Conservation (phyloP, 2,113 vertebrate genomes). For the Oreochromis spilurus region DNA sequence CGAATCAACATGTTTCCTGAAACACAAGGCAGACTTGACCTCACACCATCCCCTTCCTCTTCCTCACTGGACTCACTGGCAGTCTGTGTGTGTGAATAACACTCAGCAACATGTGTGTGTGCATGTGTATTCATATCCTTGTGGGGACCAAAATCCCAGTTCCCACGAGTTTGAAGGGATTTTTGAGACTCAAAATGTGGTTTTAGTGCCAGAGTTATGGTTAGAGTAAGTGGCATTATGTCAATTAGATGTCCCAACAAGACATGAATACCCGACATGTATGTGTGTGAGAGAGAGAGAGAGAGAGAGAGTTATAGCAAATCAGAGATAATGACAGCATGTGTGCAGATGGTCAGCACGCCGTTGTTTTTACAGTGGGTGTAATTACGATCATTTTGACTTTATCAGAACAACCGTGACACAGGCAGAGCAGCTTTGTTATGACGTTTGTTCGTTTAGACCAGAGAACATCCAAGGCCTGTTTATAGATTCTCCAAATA, state of each 20-base stretch:
- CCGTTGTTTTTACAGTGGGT: neutral
- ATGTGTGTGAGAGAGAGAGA: neutral
- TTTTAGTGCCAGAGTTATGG: neutral
- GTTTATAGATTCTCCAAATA: conserved; percentile 35
- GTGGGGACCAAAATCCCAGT: neutral
- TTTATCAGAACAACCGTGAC: conserved; percentile 16
- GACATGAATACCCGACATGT: fast-evolving
- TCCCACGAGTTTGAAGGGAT: neutral
- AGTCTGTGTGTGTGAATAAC: neutral
- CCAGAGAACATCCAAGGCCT: conserved; percentile 1
- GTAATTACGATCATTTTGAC: neutral
- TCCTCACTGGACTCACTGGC: conserved; percentile 2
- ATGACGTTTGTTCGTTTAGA: neutral
- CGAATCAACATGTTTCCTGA: conserved; percentile 44
- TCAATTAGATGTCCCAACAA: neutral
- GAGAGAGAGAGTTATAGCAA: neutral
- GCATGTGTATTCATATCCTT: neutral
- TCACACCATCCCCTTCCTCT: neutral
- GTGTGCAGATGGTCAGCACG: conserved; percentile 5
- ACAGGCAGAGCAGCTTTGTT: conserved; percentile 18
- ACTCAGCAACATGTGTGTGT: neutral
- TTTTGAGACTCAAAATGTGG: neutral
- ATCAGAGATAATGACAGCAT: conserved; percentile 23
- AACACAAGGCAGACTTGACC: conserved; percentile 1
- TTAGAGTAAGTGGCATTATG: neutral